These are phyloP conservation scores for Limnodromus scolopaceus DNA, from an alignment of 2,797 vertebrate genomes.

Conservation along the genomic window DNA sequence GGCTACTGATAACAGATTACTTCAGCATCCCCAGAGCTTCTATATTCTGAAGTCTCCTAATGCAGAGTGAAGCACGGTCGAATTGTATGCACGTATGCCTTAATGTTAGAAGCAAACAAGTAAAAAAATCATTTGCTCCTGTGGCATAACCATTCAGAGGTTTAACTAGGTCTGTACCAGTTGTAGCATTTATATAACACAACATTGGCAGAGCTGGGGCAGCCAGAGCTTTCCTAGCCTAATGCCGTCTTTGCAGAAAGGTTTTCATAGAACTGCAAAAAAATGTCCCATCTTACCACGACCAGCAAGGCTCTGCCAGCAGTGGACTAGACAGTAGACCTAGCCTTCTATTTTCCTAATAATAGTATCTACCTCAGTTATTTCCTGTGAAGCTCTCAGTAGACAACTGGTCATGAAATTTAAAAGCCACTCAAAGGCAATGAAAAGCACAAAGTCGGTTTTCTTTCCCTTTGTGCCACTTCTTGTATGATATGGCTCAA, in stretches of 20 bases:
- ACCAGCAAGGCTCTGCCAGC: neutral
- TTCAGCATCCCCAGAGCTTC: neutral
- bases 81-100: neutral
- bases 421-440: neutral
- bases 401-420: neutral
- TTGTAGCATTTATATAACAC: neutral
- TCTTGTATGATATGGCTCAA: neutral
- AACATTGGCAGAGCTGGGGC: neutral
- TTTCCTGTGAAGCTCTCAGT: neutral
- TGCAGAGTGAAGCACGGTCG: neutral
- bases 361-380: neutral
- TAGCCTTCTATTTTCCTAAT: neutral
- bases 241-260: neutral
- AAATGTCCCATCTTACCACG: neutral
- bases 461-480: neutral
- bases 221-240: neutral
- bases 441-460: neutral
- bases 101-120: neutral
- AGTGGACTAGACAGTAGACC: neutral
- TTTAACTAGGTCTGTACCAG: neutral
- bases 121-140: neutral
- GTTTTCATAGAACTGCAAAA: neutral
- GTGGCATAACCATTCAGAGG: neutral
- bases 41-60: neutral
- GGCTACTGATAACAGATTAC: neutral